Conservation (phyloP, 2,888 invertebrate genomes). For the Doris montereyensis region DNA sequence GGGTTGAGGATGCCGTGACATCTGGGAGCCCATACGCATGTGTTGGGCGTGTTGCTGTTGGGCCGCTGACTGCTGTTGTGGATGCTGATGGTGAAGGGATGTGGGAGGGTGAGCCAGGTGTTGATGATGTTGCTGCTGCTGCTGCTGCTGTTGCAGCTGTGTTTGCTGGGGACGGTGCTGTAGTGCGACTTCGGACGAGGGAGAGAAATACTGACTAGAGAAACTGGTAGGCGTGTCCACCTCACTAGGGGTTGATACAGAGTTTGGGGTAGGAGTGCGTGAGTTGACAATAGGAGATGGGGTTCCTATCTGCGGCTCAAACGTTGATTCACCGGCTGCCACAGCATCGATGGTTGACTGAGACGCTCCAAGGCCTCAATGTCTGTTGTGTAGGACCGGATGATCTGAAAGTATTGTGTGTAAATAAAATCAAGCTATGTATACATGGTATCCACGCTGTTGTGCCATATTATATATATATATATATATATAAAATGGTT, state of each 20-base stretch:
- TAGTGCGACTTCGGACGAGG: not conserved
- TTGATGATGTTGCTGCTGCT: constrained; percentile 18
- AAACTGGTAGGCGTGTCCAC: not conserved
- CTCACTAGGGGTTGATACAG: not conserved
- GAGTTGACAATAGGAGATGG: not conserved
- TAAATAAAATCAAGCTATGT: too few species aligned
- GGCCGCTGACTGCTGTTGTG: not conserved
- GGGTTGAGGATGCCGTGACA: not conserved
- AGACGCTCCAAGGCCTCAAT: constrained; percentile 36
- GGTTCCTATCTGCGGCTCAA: constrained; percentile 7
- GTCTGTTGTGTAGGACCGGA: constrained; percentile 38
- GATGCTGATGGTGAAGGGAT: not conserved
- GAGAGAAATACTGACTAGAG: not conserved
- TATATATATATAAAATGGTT: too few species aligned
- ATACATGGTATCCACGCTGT: too few species aligned
- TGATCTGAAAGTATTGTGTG: constrained; percentile 15
- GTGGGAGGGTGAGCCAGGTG: not conserved
- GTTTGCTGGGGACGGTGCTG: constrained; percentile 8
- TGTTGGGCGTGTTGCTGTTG: not conserved
- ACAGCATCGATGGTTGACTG: constrained; percentile 43
- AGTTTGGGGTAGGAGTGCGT: not conserved
- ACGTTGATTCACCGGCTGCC: constrained; percentile 36
- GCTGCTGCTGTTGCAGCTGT: constrained; percentile 28
- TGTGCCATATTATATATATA: too few species aligned
- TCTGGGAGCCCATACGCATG: not conserved